Evolutionary conservation across 2,113 vertebrate genomes (phyloP), one percentile per base, ranked within the genome.

Genomic region (Oceanites oceanicus): DNA sequence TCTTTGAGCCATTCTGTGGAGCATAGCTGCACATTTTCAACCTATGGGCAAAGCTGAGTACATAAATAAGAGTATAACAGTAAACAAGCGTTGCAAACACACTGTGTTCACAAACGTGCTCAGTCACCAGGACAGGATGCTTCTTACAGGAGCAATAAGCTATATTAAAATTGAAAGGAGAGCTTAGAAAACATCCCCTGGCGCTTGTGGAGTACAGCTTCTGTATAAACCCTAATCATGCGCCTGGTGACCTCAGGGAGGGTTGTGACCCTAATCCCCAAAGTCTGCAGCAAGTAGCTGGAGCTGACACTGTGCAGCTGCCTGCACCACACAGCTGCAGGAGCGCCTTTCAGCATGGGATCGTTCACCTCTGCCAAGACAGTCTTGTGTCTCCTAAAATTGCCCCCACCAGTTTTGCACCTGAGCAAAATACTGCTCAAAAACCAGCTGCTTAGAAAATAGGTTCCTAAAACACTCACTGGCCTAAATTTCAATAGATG

Each of bases 181-280:
- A 66, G 15, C 15, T 68, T 62, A 56, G 40, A 86, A 72, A 77
- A n/a, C 10, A 15, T 21, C 22, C 10, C 15, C 19, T 53, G 12
- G 8, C 62, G 11, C 1, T 9, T 12, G 8, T 67, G 9, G 9
- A 55, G 9, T 7, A 66, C 34, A 78, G 3, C 16, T 75, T 58
- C 50, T 40, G 68, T 59, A 40, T 40, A 83, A 75, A 78, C n/a
- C 32, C 15, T 50, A 29, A 59, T 36, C 22, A 20, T 6, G 2
- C 1, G 3, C 11, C 4, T 0, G 0, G 3, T 45, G 52, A n/a
- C n/a, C 23, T 45, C 2, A 0, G 44, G 6, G 2, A 86, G 12
- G 6, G 8, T 4, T 29, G 19, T n/a, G 36, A 55, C 13, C 5
- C 13, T 13, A 18, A 34, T 23, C 42, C 7, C 23, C 52, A 45